Evolutionary conservation across 2,113 vertebrate species (phyloP).

Genomic region (Jaculus jaculus): DNA sequence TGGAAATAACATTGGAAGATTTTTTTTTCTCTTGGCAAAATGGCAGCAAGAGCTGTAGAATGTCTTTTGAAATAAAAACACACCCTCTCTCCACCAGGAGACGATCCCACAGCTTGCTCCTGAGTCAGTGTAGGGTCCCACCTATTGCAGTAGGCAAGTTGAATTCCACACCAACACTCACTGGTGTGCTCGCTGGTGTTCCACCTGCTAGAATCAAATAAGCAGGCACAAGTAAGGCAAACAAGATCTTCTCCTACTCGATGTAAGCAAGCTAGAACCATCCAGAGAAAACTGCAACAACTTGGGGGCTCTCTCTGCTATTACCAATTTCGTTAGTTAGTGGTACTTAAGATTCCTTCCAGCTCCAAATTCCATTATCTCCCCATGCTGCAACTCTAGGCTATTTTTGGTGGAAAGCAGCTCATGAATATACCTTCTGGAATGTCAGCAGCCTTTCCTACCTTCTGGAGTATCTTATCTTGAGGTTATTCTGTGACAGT

Average conservation of each 20-base stretch:
- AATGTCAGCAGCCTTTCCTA: not conserved
- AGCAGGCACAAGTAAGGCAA: not conserved
- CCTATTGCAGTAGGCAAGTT: not conserved
- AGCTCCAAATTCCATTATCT: not conserved
- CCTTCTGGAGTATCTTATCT: not conserved
- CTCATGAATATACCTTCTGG: not conserved
- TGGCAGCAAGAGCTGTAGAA: conserved; percentile 34
- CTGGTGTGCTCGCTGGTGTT: not conserved
- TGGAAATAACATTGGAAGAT: conserved; percentile 24
- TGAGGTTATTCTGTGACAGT: not conserved
- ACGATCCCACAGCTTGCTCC: not conserved
- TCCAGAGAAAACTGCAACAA: not conserved
- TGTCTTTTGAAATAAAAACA: conserved; percentile 51
- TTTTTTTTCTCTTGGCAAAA: conserved; percentile 59
- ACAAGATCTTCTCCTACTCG: not conserved
- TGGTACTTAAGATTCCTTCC: not conserved
- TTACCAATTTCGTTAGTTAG: not conserved
- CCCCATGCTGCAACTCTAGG: not conserved
- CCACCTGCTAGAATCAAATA: not conserved
- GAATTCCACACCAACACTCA: not conserved
- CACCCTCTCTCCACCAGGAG: not conserved
- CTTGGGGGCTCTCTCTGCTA: not conserved
- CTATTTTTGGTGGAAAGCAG: not conserved
- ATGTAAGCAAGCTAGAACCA: not conserved
- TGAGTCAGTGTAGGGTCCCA: not conserved